Percentiles rank a stretch among this genome's conserved stretches.
phyloP scores from a whole-genome alignment of 2,797 vertebrate genomes.

The Corythornis leucogaster region DNA sequence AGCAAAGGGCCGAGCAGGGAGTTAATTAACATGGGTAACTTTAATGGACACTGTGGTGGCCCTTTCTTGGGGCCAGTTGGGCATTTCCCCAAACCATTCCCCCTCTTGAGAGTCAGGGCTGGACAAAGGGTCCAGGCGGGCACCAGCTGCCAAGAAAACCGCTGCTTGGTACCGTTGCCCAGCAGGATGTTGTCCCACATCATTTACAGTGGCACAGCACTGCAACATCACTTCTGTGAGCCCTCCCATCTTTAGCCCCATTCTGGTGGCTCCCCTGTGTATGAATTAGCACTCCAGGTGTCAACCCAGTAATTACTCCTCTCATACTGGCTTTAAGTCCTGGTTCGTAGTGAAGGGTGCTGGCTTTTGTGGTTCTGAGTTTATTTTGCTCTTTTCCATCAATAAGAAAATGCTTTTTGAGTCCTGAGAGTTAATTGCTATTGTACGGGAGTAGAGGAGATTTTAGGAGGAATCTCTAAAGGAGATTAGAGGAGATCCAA shows the following conservation, averaged over 20 bases:
- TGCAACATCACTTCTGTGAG: rapidly evolving
- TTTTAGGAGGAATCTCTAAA: not conserved
- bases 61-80: not conserved
- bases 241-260: not conserved
- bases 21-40: rapidly evolving
- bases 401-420: not conserved
- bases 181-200: rapidly evolving
- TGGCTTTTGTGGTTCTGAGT: not conserved
- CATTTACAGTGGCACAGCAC: rapidly evolving
- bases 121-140: rapidly evolving
- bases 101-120: rapidly evolving
- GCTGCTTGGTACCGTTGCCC: not conserved
- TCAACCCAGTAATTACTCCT: not conserved
- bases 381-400: not conserved
- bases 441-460: not conserved
- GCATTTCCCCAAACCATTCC: no score
- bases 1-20: not conserved
- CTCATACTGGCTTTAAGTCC: not conserved
- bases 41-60: not conserved
- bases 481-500: not conserved
- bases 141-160: not conserved
- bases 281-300: not conserved
- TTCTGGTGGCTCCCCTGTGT: not conserved
- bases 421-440: not conserved
- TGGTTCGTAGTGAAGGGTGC: rapidly evolving